These are phyloP conservation scores for Zophobas morio DNA, from an alignment of 1,140 invertebrate genomes.

Conservation along the genomic window DNA sequence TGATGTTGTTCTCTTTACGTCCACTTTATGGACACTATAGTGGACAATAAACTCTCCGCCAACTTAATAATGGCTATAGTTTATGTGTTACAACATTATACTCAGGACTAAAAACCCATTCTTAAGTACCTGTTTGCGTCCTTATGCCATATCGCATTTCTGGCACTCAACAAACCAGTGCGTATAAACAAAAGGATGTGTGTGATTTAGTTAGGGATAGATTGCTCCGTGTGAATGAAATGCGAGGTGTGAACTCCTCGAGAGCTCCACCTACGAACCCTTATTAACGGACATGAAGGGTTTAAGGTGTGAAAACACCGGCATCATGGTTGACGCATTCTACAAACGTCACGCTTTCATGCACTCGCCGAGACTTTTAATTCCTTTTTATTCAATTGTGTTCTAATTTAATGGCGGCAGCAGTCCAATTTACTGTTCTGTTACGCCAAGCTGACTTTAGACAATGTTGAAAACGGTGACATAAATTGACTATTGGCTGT, in stretches of 20 bases:
- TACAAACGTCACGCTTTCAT: slow-evolving; percentile 34
- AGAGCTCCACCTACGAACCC: slow-evolving; percentile 47
- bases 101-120: background rate
- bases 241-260: slow-evolving; percentile 48
- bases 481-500: slow-evolving; percentile 16
- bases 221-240: slow-evolving; percentile 44
- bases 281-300: slow-evolving; percentile 45
- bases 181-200: slow-evolving; percentile 50
- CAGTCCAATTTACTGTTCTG: slow-evolving; percentile 23
- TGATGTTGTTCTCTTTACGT: background rate
- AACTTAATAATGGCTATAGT: too few relatives aligned
- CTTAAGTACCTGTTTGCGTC: slow-evolving; percentile 32
- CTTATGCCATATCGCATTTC: slow-evolving; percentile 46
- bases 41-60: too few relatives aligned
- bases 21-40: background rate
- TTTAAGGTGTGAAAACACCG: slow-evolving; percentile 52
- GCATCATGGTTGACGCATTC: slow-evolving; percentile 45
- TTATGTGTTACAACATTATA: too few relatives aligned
- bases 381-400: slow-evolving; percentile 38
- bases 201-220: slow-evolving; percentile 18
- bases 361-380: slow-evolving; percentile 34
- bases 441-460: slow-evolving; percentile 22
- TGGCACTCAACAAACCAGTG: slow-evolving; percentile 41
- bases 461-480: slow-evolving; percentile 19
- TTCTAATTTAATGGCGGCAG: slow-evolving; percentile 41